Conservation (phyloP, 2,797 vertebrate genomes). For the Enteromius treurensis region DNA sequence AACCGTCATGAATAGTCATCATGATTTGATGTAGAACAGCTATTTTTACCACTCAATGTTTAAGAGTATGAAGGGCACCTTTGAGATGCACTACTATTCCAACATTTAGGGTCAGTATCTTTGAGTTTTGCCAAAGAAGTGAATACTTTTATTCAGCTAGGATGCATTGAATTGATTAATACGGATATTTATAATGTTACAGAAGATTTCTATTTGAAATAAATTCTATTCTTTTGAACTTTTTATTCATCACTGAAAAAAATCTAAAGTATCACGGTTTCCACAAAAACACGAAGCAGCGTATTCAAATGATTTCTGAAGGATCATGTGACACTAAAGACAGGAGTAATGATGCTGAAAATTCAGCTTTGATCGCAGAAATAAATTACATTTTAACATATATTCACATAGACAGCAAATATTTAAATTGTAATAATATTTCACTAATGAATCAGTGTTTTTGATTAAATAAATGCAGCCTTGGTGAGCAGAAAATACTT, state of each 20-base stretch:
- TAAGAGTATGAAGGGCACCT: neutral
- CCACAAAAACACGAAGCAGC: neutral
- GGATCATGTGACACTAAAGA: neutral
- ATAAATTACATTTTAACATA: neutral
- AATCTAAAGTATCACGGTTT: neutral
- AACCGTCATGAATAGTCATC: neutral
- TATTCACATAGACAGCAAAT: neutral
- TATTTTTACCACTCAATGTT: slow-evolving; percentile 13
- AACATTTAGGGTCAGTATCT: too few relatives aligned
- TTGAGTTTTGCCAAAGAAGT: neutral
- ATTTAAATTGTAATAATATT: too few relatives aligned
- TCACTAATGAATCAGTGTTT: neutral
- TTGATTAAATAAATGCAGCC: neutral
- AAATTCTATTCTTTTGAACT: too few relatives aligned
- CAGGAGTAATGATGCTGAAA: neutral
- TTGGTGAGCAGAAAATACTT: too few relatives aligned
- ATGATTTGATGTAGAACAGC: neutral
- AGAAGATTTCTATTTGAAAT: neutral
- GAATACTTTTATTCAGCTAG: neutral
- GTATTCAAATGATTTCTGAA: too few relatives aligned
- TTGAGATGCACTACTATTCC: neutral
- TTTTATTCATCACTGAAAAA: neutral
- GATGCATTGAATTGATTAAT: neutral
- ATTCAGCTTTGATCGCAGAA: neutral
- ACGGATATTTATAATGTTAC: neutral